A percentile compares a stretch with the other conserved stretches of the same genome.
phyloP scores from a whole-genome alignment of 2,888 invertebrate species.

The Agrotis puta region DNA sequence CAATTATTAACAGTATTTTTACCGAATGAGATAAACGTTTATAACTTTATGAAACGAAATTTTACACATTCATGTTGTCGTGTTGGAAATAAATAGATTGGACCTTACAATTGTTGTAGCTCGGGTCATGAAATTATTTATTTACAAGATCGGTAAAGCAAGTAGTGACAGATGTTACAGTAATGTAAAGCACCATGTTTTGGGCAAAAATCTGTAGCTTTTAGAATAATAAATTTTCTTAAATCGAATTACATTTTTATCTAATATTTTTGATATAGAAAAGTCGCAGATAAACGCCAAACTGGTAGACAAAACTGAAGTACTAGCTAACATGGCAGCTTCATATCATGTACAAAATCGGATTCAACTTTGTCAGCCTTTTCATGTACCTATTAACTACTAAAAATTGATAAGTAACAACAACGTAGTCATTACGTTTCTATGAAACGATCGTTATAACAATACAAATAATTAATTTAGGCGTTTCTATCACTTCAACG shows the following conservation, averaged over 20 bases:
- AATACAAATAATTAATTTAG: slow-evolving; percentile 87
- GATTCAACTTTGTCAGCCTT: slow-evolving; percentile 89
- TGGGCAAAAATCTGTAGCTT: slow-evolving; percentile 59
- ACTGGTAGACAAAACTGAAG: slow-evolving; percentile 67
- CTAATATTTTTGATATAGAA: slow-evolving; percentile 66
- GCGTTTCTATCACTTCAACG: slow-evolving; percentile 90
- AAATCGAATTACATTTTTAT: slow-evolving; percentile 56
- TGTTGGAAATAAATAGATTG: slow-evolving; percentile 74
- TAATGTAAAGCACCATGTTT: slow-evolving; percentile 62
- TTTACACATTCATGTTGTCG: slow-evolving; percentile 54
- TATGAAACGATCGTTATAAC: slow-evolving; percentile 88
- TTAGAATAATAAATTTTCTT: slow-evolving; percentile 47
- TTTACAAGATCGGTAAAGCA: slow-evolving; percentile 57
- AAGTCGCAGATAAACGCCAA: slow-evolving; percentile 61
- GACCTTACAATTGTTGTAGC: slow-evolving; percentile 72
- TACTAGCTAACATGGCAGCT: slow-evolving; percentile 76
- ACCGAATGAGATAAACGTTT: slow-evolving; percentile 68
- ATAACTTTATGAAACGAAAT: slow-evolving; percentile 59
- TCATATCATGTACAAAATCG: slow-evolving; percentile 80
- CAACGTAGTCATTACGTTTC: slow-evolving; percentile 87
- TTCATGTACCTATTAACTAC: slow-evolving; percentile 88
- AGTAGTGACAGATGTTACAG: slow-evolving; percentile 36
- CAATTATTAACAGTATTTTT: slow-evolving; percentile 85
- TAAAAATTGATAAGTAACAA: slow-evolving; percentile 88
- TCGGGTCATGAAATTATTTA: slow-evolving; percentile 59